These are phyloP conservation scores for Drosophila littoralis DNA, from an alignment of 1,140 invertebrate species.

Conservation along the genomic window DNA sequence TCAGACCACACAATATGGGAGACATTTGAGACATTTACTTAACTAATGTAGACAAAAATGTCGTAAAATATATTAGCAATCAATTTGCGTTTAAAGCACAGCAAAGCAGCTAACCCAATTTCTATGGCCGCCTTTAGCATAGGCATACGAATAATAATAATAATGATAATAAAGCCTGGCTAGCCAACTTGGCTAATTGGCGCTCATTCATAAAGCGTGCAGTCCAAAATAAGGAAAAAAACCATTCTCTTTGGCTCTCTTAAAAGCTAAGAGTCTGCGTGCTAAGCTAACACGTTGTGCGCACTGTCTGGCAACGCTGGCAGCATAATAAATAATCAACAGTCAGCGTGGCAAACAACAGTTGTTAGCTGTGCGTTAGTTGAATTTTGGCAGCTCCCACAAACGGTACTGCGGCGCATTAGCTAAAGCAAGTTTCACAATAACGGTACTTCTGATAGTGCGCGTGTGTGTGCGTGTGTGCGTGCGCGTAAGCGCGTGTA, in stretches of 20 bases:
- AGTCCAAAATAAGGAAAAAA: neutral
- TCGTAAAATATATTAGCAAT: conserved; percentile 50
- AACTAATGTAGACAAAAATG: conserved; percentile 10
- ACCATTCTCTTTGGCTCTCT: conserved; percentile 10
- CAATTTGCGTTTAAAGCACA: conserved; percentile 45
- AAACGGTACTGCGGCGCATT: conserved; percentile 30
- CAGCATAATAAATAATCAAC: conserved; percentile 48
- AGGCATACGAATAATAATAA: conserved; percentile 42
- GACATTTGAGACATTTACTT: conserved; percentile 4
- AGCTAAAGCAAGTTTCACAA: neutral
- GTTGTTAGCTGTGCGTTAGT: conserved; percentile 59
- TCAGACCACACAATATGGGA: neutral
- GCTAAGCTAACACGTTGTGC: conserved; percentile 10
- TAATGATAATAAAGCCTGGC: conserved; percentile 55
- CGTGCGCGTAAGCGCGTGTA: conserved; percentile 6
- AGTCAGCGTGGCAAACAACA: conserved; percentile 45
- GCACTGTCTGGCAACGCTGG: conserved; percentile 36
- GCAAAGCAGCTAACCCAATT: conserved; percentile 28
- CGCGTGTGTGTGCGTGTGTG: conserved; percentile 15
- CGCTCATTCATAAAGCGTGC: conserved; percentile 63
- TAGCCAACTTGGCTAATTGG: conserved; percentile 58
- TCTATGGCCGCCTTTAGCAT: conserved; percentile 33
- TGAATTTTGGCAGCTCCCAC: conserved; percentile 29
- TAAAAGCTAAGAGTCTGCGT: conserved; percentile 32
- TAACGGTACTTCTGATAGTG: conserved; percentile 15